These are phyloP conservation scores for Neopipo cinnamomea DNA, from an alignment of 2,113 vertebrate species.

Conservation along the genomic window DNA sequence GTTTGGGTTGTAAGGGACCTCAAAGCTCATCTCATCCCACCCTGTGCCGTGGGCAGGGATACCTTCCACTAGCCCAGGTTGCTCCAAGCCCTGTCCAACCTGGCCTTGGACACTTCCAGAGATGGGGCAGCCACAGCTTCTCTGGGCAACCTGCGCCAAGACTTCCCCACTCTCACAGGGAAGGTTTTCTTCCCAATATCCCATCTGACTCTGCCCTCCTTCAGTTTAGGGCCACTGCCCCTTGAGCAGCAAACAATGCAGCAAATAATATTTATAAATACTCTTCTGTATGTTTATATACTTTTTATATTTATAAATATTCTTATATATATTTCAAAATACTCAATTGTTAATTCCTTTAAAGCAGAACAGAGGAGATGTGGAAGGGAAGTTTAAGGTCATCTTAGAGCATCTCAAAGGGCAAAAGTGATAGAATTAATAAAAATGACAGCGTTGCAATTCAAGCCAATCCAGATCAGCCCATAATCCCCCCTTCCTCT, in stretches of 20 bases:
- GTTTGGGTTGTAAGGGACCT: background rate
- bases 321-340: background rate
- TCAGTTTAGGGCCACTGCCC: background rate
- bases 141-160: background rate
- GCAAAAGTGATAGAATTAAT: background rate
- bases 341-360: background rate
- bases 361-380: background rate
- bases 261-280: background rate
- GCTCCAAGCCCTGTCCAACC: accelerated
- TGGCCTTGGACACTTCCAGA: background rate
- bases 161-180: accelerated
- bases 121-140: background rate
- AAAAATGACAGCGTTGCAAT: background rate
- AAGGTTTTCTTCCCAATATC: background rate
- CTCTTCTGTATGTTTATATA: background rate
- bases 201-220: too few relatives aligned
- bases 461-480: background rate
- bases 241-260: background rate
- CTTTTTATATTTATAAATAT: background rate
- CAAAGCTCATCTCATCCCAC: accelerated
- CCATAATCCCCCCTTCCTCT: background rate
- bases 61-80: background rate
- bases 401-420: background rate
- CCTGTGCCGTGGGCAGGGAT: background rate
- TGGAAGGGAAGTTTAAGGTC: background rate